These are phyloP conservation scores for Lampris incognitus DNA, from an alignment of 2,113 vertebrate species.

Conservation along the genomic window DNA sequence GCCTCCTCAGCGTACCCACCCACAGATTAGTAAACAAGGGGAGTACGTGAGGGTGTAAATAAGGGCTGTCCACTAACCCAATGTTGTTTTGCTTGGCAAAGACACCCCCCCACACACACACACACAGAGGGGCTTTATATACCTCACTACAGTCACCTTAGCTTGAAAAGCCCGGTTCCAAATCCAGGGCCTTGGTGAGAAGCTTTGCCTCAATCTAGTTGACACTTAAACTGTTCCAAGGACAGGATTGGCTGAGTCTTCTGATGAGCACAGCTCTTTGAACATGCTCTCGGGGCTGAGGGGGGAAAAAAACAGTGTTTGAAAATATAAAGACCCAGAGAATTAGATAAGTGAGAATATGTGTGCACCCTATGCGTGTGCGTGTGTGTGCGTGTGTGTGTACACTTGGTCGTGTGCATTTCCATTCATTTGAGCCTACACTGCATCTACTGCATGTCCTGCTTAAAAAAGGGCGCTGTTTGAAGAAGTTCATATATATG, in stretches of 20 bases:
- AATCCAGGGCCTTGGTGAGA: not conserved
- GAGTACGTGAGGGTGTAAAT: too few relatives aligned
- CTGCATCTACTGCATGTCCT: too few relatives aligned
- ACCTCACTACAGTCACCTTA: not conserved
- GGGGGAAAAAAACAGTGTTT: too few relatives aligned
- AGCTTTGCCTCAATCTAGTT: not conserved
- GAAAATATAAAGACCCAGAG: not conserved
- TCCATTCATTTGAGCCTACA: too few relatives aligned
- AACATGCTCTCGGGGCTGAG: not conserved
- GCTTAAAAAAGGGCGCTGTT: too few relatives aligned
- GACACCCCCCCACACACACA: too few relatives aligned
- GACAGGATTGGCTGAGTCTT: too few relatives aligned
- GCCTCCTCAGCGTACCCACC: too few relatives aligned
- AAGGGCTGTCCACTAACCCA: too few relatives aligned
- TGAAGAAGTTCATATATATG: too few relatives aligned
- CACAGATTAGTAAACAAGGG: too few relatives aligned
- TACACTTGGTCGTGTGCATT: not conserved
- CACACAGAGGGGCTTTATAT: not conserved
- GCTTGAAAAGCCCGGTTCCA: not conserved
- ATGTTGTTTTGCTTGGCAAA: too few relatives aligned
- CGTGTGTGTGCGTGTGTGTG: not conserved
- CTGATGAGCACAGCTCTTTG: not conserved
- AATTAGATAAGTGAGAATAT: not conserved
- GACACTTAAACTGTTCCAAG: not conserved
- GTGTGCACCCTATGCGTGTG: not conserved